Evolutionary conservation across 2,888 invertebrate genomes (phyloP), one percentile per base, ranked within the genome.

Genomic region (Dorcus parallelipipedus): DNA sequence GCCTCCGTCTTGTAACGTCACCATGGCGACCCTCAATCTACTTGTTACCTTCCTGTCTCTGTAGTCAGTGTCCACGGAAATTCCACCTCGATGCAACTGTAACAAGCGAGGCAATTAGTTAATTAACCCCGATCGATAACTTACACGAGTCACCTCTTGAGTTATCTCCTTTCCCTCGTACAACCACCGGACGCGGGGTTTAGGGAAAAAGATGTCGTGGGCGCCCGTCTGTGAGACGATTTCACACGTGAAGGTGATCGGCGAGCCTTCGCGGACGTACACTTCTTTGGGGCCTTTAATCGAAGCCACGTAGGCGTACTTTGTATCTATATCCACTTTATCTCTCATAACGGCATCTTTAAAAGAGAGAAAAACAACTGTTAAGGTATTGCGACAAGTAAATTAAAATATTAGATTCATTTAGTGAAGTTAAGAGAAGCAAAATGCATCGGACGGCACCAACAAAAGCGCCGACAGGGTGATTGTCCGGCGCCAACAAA

Each of bases 1-100:
- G 17, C 84, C 83, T 54, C 80, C 78, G 72, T 83, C 86, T 69
- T 76, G 71, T 61, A 78, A 67, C 63, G 81, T 80, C 71, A 86
- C 84, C 70, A 81, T 75, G 68, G 84, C 78, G 73, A 89, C 80
- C 71, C 84, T 83, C 65, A 85, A 77, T 70, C 83, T 82, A 74
- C 87, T 85, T 63, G 82, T 79, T 53, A 84, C 82, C 65, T 81
- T 80, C 52, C 81, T 80, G 67, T 83, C 80, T 69, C 84, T 83
- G 63, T 83, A 83, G 76, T 84, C 84, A 62, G 86, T 84, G 72
- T 86, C 85, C 67, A 89, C 82, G 65, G 84, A 83, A 71, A 86
- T 83, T 57, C 85, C 85, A 60, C 85, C 83, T 63, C 80, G 73
- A 53, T 78, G 78, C 54, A 80, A 76, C 80, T 81, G 70, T 51